Evolutionary conservation across 2,113 vertebrate species (phyloP), one percentile per base, ranked within the genome.

Genomic region (Pantherophis guttatus): DNA sequence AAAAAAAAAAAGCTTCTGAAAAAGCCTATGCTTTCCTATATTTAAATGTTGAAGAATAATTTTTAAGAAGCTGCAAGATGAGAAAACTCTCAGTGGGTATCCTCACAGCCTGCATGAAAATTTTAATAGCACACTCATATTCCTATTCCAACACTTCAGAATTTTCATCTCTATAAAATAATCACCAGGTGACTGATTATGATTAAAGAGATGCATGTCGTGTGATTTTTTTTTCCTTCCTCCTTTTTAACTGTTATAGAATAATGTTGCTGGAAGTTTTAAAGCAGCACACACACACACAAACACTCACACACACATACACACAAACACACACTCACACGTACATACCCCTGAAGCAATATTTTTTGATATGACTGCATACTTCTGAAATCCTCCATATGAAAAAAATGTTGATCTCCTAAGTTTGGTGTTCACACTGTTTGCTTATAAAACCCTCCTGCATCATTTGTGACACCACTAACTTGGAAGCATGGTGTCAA

Each of bases 91-190:
- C 55, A 87, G 9, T 89, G n/a, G 29, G 3, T 94, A 91, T 95
- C 94, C 52, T 96, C 19, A 39, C 10, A 87, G 0, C 21, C 10
- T 58, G 6, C 52, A 88, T 59, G 24, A 94, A 95, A 94, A 93
- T 86, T 48, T 88, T 91, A 93, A 91, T 39, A 87, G 54, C 93
- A 92, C 1, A 54, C 11, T 90, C 6, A 87, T 81, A 93, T 93
- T 94, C 89, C 23, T 94, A 91, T 94, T 93, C 13, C 12, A 92
- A 0, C 0, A 1, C 17, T 94, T 94, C 70, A 86, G 26, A 50
- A 33, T 94, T 92, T 33, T 94, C 92, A 44, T 94, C 21, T 92
- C 65, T 91, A 9, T 91, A 53, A 52, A 65, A 93, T 21, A 85
- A 91, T 90, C 94, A 70, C 19, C 6, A 52, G 55, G 2, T 90